phyloP scores from a whole-genome alignment of 2,113 vertebrate genomes.

The Fulica atra region DNA sequence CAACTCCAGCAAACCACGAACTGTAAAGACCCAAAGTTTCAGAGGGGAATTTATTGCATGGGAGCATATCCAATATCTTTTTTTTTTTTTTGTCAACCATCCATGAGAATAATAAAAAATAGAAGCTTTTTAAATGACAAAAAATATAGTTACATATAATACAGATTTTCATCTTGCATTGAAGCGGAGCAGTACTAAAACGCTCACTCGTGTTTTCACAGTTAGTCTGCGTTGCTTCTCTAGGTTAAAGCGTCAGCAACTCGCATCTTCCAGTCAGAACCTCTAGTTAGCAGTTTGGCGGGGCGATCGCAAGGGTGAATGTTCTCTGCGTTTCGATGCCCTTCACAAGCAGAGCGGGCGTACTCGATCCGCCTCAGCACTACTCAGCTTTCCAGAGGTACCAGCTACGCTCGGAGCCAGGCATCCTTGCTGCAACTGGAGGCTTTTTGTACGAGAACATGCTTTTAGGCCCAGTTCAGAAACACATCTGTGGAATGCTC shows the following conservation, averaged over 20 bases:
- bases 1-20: conserved; percentile 52
- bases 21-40: conserved; percentile 65
- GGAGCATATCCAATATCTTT: conserved; percentile 67
- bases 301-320: not conserved
- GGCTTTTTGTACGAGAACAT: not conserved
- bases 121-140: conserved; percentile 75
- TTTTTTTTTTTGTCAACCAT: conserved; percentile 49
- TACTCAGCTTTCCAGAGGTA: not conserved
- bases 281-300: not conserved
- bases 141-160: conserved; percentile 77
- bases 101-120: conserved; percentile 78
- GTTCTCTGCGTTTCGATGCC: conserved; percentile 8
- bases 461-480: not conserved
- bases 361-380: not conserved
- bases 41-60: conserved; percentile 77
- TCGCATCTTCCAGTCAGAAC: conserved; percentile 41
- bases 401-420: not conserved
- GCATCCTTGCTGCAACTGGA: not conserved
- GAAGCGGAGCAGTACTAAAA: conserved; percentile 68
- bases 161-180: conserved; percentile 72
- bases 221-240: conserved; percentile 49
- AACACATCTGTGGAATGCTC: not conserved
- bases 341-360: not conserved
- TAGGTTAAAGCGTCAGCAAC: conserved; percentile 65
- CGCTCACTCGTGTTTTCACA: conserved; percentile 62